Evolutionary conservation across 2,888 invertebrate genomes (phyloP).

Genomic region (Idaea dimidiata): DNA sequence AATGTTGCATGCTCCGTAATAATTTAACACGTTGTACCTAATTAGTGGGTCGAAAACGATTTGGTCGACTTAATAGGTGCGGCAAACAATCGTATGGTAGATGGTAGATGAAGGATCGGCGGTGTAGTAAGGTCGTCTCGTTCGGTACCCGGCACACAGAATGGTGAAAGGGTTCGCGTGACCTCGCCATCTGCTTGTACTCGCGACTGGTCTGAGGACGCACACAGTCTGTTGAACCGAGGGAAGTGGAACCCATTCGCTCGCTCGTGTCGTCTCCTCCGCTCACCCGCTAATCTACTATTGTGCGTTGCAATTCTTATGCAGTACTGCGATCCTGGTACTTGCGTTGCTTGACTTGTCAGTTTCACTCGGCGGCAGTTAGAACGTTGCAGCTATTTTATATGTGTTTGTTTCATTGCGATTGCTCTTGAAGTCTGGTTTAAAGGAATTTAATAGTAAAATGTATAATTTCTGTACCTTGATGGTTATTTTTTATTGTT

Average conservation of each 20-base stretch:
- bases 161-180: conserved; percentile 71
- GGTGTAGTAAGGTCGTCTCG: conserved; percentile 58
- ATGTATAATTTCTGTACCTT: too few relatives aligned
- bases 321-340: conserved; percentile 29
- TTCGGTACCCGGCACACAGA: conserved; percentile 58
- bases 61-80: conserved; percentile 39
- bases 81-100: conserved; percentile 50
- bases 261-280: conserved; percentile 10
- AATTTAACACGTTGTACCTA: conserved; percentile 15
- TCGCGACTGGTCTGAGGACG: conserved; percentile 45
- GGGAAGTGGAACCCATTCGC: conserved; percentile 34
- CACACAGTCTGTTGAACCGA: conserved; percentile 57
- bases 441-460: neutral
- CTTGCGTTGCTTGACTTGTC: conserved; percentile 8
- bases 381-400: neutral
- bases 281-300: conserved; percentile 9
- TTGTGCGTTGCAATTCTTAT: conserved; percentile 33
- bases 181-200: conserved; percentile 58
- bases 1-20: too few relatives aligned
- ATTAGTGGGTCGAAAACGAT: conserved; percentile 20
- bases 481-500: too few relatives aligned
- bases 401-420: neutral
- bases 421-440: neutral
- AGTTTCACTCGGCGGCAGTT: neutral
- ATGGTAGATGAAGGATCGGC: conserved; percentile 55